Evolutionary conservation across 2,888 invertebrate genomes (phyloP), one percentile per base, ranked within the genome.

Genomic region (Caenorhabditis sp.): DNA sequence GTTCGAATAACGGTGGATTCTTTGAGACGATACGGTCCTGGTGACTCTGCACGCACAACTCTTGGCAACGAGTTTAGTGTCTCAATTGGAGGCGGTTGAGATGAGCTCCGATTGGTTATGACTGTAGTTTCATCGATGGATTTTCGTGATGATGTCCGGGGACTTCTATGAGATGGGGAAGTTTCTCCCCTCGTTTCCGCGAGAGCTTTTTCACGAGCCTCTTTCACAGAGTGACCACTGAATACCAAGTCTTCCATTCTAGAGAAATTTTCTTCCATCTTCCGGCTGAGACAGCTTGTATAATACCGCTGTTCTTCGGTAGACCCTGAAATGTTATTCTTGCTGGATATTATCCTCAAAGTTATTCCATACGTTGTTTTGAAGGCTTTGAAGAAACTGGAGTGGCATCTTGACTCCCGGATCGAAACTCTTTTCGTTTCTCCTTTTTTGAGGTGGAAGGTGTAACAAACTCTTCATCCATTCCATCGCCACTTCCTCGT

Each of bases 401-500:
- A 22, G 75, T 75, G 1, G 7, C n/a, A 14, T 56, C 31, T 7
- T 54, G n/a, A 22, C 54, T 38, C 3, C 26, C 41, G 3, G 35
- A 35, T 49, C 59, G 28, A 19, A 4, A 3, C n/a, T 47, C n/a
- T 19, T 19, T 58, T 14, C 19, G n/a, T 26, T 41, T 28, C 12
- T 61, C 73, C 16, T 56, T 64, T 58, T 58, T 75, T 26, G 75
- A 75, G 1, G 75, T 75, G 0, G 56, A 31, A 2, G 75, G 75
- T 19, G 75, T 75, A 4, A 63, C 75, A 35, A 75, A 75, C 24
- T 63, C 51, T 4, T 75, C 75, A 6, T 61, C 51, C 5, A 35
- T 2, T 2, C 61, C 74, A 16, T 19, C 31, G 19, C 59, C 14
- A 31, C 54, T 74, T n/a, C 19, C 28, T 1, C 35, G 56, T 22